Evolutionary conservation across 2,888 invertebrate species (phyloP), one percentile per base, ranked within the genome.

Genomic region (Platypus cylindrus): DNA sequence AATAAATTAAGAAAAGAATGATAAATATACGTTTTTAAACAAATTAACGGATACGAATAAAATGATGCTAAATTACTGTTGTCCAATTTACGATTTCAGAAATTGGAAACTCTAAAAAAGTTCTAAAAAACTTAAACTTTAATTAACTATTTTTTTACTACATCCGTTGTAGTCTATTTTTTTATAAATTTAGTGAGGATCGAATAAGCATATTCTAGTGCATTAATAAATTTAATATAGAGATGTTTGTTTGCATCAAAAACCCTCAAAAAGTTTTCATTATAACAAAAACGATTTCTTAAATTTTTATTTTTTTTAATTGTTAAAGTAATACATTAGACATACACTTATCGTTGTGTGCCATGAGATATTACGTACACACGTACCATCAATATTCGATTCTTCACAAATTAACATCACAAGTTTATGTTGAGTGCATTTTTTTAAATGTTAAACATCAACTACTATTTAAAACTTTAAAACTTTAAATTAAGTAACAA

Each of bases 1-100:
- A 47, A 49, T 36, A 47, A 47, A 40, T 42, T 39, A 46, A 45
- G 44, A 45, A 44, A 43, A 39, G 27, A 8, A 5, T 24, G 12
- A 24, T 11, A 5, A 35, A 36, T 36, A 32, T 17, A 23, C 34
- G 38, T 41, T 33, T 29, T 11, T 34, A 34, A 36, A 37, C 36
- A 43, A 22, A n/a, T n/a, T n/a, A 45, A 38, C 34, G 34, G 42
- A 38, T 41, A 39, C 38, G 37, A 42, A 46, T 28, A 39, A 29
- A 32, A 37, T 34, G 34, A 37, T 34, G 39, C 15, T 27, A 27
- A 9, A 27, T 25, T 25, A 11, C 27, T 27, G 27, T 14, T 27
- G 15, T 13, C 15, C 27, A 27, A 27, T 27, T 27, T 27, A 14
- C 27, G 13, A 7, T 16, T 11, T 11, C 24, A 20, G 9, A 41